A percentile compares a stretch with the other conserved stretches of the same genome.
Conservation (phyloP, 2,113 vertebrate species). For the Rhinolophus sinicus region DNA sequence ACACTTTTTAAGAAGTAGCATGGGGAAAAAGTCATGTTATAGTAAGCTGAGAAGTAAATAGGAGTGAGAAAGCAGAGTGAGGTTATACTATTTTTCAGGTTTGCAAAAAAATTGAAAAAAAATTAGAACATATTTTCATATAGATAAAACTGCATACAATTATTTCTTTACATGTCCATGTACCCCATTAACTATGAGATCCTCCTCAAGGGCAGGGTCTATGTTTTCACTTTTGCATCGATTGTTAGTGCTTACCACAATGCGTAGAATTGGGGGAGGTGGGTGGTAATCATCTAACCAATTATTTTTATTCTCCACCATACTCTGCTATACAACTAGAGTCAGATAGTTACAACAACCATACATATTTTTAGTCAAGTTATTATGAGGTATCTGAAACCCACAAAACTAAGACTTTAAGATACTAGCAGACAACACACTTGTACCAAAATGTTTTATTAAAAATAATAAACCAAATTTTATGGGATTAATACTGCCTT, state of each 20-base stretch:
- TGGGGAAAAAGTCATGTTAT: neutral
- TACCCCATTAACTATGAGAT: neutral
- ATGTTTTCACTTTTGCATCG: slow-evolving; percentile 1
- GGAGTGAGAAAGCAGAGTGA: neutral
- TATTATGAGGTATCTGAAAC: slow-evolving; percentile 1
- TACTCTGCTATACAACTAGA: slow-evolving; percentile 6
- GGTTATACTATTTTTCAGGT: neutral
- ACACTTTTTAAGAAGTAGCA: slow-evolving; percentile 37
- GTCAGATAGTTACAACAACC: neutral
- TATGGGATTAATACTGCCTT: neutral
- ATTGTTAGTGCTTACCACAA: neutral
- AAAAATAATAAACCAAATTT: slow-evolving; percentile 29
- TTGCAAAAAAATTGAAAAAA: neutral
- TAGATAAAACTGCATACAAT: neutral
- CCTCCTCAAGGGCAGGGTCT: neutral
- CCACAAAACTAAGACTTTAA: slow-evolving; percentile 28
- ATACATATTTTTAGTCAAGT: slow-evolving; percentile 1
- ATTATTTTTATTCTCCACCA: slow-evolving; percentile 8
- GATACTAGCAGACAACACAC: slow-evolving; percentile 24
- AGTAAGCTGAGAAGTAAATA: neutral
- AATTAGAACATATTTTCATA: neutral
- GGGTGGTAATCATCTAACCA: neutral
- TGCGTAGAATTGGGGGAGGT: neutral
- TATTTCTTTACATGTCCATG: neutral
- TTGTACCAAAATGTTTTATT: slow-evolving; percentile 24